Evolutionary conservation across 1,140 invertebrate species (phyloP).

Genomic region (Mactra quadrangularis): DNA sequence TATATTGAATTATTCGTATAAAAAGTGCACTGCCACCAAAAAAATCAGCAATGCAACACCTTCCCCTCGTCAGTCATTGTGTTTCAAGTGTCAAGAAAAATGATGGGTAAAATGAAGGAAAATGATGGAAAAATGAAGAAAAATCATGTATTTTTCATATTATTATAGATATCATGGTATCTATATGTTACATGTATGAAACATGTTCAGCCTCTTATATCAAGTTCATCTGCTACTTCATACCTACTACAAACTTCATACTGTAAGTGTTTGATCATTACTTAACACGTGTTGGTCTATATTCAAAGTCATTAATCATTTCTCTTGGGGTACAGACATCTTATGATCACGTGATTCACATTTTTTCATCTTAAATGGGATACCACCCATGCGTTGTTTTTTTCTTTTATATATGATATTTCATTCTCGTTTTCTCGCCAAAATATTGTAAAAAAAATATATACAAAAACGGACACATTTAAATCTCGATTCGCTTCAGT

Average conservation of each 20-base stretch:
- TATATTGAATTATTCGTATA: no score
- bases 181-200: neutral
- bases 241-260: no score
- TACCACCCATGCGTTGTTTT: conserved; percentile 46
- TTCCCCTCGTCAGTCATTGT: no score
- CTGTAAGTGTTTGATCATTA: conserved; percentile 21
- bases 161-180: no score
- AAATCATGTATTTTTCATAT: no score
- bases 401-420: conserved; percentile 42
- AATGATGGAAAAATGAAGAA: no score
- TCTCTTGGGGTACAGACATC: neutral
- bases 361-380: conserved; percentile 9
- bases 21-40: no score
- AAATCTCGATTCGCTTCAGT: conserved; percentile 31
- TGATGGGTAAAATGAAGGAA: no score
- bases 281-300: conserved; percentile 47
- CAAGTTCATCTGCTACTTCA: conserved; percentile 17
- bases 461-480: conserved; percentile 27
- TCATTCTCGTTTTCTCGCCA: no score
- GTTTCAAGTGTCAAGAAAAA: no score
- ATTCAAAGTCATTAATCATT: conserved; percentile 47
- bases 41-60: no score
- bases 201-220: neutral
- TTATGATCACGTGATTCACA: conserved; percentile 43
- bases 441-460: conserved; percentile 30